These are phyloP conservation scores for Frankliniella fusca DNA, from an alignment of 2,888 invertebrate species.

Conservation along the genomic window DNA sequence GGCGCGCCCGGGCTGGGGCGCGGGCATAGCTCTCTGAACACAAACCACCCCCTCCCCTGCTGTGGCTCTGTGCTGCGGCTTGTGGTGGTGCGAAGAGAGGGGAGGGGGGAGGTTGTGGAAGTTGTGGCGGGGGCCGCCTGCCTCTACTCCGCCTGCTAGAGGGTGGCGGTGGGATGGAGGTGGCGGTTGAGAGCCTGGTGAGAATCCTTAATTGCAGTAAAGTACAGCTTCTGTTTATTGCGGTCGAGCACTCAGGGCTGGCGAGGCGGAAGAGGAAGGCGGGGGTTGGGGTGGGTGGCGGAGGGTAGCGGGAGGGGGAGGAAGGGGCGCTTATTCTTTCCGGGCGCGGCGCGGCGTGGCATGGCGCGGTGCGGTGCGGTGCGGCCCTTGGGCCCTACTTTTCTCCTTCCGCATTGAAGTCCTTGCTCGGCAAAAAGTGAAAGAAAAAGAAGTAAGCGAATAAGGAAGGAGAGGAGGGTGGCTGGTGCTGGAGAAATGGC, in stretches of 20 bases:
- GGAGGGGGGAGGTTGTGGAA: neutral
- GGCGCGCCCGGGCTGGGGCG: neutral
- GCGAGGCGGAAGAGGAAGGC: neutral
- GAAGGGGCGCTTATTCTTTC: neutral
- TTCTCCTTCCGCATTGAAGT: too few species aligned
- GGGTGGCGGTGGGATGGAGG: neutral
- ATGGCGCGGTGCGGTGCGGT: too few species aligned
- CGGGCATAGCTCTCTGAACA: neutral
- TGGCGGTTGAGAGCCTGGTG: neutral
- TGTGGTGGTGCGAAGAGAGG: neutral
- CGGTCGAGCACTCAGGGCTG: neutral
- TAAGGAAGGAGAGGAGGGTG: too few species aligned
- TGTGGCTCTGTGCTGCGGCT: neutral
- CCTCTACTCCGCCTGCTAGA: too few species aligned
- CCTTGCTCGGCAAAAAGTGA: too few species aligned
- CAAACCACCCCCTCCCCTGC: neutral
- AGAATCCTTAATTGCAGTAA: constrained; percentile 1
- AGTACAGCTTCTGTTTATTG: neutral
- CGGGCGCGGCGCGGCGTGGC: too few species aligned
- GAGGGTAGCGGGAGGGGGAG: neutral
- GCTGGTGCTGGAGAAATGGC: too few species aligned
- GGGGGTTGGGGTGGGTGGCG: neutral
- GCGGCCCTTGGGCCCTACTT: too few species aligned
- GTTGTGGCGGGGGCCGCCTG: neutral
- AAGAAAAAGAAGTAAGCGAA: too few species aligned